A percentile compares a stretch with the other conserved stretches of the same genome.
These are phyloP conservation scores for Natrix natrix DNA, from an alignment of 2,797 vertebrate genomes.

Conservation along the genomic window DNA sequence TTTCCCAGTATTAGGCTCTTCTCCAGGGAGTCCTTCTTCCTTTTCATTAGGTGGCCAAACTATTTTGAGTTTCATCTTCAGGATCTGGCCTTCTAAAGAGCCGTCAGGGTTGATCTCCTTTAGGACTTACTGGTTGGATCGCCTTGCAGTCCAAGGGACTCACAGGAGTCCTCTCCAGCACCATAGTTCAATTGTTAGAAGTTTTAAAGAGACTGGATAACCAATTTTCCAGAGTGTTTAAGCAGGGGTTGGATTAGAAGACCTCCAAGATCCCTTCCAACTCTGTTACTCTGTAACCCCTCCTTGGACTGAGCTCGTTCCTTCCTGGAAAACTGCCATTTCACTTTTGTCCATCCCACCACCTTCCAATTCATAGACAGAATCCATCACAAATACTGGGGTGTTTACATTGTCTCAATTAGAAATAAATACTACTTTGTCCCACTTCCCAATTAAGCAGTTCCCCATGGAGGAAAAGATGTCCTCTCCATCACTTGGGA, in stretches of 20 bases:
- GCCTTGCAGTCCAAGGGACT: no score
- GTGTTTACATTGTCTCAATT: not conserved
- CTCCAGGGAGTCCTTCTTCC: no score
- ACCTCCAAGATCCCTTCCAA: not conserved
- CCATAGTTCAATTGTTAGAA: not conserved
- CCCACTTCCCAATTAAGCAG: not conserved
- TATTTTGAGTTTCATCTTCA: no score
- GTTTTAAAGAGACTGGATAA: not conserved
- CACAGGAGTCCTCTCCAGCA: no score
- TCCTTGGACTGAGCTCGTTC: not conserved
- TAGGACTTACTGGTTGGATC: no score
- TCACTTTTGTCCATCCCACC: not conserved
- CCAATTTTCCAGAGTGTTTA: not conserved
- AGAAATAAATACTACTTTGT: not conserved
- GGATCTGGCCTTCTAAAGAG: no score
- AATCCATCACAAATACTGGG: not conserved
- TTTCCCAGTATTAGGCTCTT: no score
- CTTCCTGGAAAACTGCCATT: not conserved
- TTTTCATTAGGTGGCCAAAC: no score
- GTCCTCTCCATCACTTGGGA: no score
- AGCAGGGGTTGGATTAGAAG: not conserved
- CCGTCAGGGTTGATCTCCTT: no score
- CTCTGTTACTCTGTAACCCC: not conserved
- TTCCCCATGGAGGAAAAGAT: not conserved
- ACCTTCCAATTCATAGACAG: not conserved